Evolutionary conservation across 2,888 invertebrate species (phyloP).

Genomic region (Erynnis tages): DNA sequence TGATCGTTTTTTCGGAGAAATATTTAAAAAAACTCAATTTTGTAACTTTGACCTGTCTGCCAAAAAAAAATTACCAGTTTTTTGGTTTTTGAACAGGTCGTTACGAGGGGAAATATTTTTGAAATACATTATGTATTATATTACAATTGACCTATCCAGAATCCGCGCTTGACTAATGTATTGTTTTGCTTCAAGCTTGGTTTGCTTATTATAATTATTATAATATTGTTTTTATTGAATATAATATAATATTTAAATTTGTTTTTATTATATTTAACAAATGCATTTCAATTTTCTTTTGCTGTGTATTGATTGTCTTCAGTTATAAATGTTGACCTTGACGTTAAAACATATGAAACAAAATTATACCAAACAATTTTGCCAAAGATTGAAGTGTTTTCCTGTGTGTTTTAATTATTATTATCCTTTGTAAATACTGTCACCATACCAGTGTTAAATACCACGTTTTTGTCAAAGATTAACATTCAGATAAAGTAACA

Average conservation of each 20-base stretch:
- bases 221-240: conserved; percentile 32
- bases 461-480: conserved; percentile 50
- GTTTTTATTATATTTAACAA: not conserved
- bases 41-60: too few species aligned
- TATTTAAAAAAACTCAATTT: too few species aligned
- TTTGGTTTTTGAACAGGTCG: too few species aligned
- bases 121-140: too few species aligned
- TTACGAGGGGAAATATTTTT: too few species aligned
- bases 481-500: conserved; percentile 38
- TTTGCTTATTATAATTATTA: conserved; percentile 32
- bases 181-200: conserved; percentile 34
- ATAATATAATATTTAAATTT: not conserved
- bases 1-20: too few species aligned
- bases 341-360: not conserved
- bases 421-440: conserved; percentile 50
- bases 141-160: too few species aligned
- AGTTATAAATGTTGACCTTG: not conserved
- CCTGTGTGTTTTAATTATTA: conserved; percentile 31
- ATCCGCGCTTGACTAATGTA: too few species aligned
- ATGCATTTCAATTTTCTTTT: not conserved
- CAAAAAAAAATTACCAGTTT: too few species aligned
- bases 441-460: conserved; percentile 62
- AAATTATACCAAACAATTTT: conserved; percentile 13
- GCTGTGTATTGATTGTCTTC: not conserved
- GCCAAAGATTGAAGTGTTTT: conserved; percentile 36